Evolutionary conservation across 1,140 invertebrate genomes (phyloP), one percentile per base, ranked within the genome.

Genomic region (Drosophila watanabei): DNA sequence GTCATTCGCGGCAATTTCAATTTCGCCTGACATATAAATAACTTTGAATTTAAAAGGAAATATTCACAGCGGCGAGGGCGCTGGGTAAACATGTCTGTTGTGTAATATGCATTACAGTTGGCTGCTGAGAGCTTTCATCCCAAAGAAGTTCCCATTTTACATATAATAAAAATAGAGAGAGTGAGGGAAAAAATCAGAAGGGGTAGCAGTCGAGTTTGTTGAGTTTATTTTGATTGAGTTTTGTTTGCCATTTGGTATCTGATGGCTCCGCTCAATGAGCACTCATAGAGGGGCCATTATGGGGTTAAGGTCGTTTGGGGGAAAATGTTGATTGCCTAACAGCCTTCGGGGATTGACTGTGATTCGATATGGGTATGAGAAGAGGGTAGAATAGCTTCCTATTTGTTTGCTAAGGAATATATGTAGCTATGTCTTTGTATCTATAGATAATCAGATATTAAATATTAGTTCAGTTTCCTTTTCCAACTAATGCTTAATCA

Each of bases 11-110:
- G 79, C 79, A 78, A 84, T 80, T 88, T 75, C 84, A 88, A 88
- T 78, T 75, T 84, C 58, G 49, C 54, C 76, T 71, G 64, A 80
- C 65, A 88, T 88, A 84, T 83, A 88, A 88, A 88, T 88, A 88
- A 75, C 84, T 88, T 84, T 88, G 80, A 88, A 83, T 88, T 88
- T 61, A 56, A 73, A 82, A 64, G 57, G 45, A 65, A 77, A 72
- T 84, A 82, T 70, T 63, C 65, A 58, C 61, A 79, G 75, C 62
- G 79, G 51, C 63, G 11, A 49, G 32, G 20, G 14, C 16, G 18
- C 20, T 66, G 63, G 24, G 78, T 78, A 87, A 83, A 82, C 68
- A 82, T 80, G 51, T 73, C 49, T 49, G 52, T 39, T 61, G 62
- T 82, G 56, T 59, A 68, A 83, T 72, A 65, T 78, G 84, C 75